Conservation (phyloP, 2,113 vertebrate species). For the Acrocephalus arundinaceus region DNA sequence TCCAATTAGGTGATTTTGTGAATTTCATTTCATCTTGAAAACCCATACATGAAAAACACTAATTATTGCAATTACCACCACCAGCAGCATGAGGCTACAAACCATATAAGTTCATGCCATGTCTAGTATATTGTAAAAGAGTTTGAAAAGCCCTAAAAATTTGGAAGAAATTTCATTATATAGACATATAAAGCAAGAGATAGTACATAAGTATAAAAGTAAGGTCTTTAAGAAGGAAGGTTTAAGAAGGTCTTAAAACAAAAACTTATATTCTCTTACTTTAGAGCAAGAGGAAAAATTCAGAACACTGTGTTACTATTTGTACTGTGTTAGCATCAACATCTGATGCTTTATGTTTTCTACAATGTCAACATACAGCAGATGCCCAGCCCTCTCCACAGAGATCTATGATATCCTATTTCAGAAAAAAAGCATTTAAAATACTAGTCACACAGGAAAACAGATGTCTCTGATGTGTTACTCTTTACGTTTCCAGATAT, state of each 20-base stretch:
- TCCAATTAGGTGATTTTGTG: background rate
- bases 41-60: background rate
- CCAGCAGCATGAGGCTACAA: background rate
- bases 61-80: background rate
- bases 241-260: background rate
- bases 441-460: background rate
- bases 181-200: background rate
- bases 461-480: background rate
- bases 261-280: background rate
- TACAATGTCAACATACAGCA: slow-evolving; percentile 22
- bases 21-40: background rate
- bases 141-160: background rate
- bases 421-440: background rate
- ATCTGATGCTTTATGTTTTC: slow-evolving; percentile 23
- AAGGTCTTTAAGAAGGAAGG: background rate
- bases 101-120: background rate
- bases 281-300: background rate
- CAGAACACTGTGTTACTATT: background rate
- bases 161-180: background rate
- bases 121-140: background rate
- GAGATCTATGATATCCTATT: background rate
- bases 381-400: slow-evolving; percentile 13
- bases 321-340: background rate
- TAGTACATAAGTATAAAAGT: background rate
- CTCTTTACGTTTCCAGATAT: background rate